phyloP scores from a whole-genome alignment of 1,140 invertebrate genomes.

The Agrypnia vestita region DNA sequence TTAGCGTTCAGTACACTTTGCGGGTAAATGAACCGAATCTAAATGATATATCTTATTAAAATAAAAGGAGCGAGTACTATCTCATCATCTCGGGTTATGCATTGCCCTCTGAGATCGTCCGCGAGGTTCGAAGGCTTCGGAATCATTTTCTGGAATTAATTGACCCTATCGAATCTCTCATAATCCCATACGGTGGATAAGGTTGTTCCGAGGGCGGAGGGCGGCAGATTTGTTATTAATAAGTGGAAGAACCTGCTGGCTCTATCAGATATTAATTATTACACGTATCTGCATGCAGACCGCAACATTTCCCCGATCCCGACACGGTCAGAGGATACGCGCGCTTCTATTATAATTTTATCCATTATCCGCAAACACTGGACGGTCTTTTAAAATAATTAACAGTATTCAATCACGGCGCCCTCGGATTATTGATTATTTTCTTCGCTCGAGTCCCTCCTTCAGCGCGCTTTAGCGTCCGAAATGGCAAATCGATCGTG shows the following conservation, averaged over 20 bases:
- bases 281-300: slow-evolving; percentile 22
- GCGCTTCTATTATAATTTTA: slow-evolving; percentile 31
- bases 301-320: neutral
- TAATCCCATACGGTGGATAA: slow-evolving; percentile 22
- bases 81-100: neutral
- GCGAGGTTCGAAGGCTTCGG: slow-evolving; percentile 12
- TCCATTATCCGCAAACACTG: slow-evolving; percentile 31
- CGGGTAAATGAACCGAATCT: neutral
- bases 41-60: too few species aligned
- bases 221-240: slow-evolving; percentile 28
- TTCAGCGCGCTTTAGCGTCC: neutral
- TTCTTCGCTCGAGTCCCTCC: slow-evolving; percentile 2
- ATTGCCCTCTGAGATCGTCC: slow-evolving; percentile 5
- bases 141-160: slow-evolving; percentile 36
- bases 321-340: slow-evolving; percentile 1
- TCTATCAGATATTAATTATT: slow-evolving; percentile 32
- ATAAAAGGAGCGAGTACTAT: neutral
- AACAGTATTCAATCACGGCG: slow-evolving; percentile 28
- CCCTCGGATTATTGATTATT: slow-evolving; percentile 23
- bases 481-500: too few species aligned
- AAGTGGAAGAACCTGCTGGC: neutral
- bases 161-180: slow-evolving; percentile 27
- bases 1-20: neutral
- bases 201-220: neutral
- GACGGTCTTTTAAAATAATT: slow-evolving; percentile 39